These are phyloP conservation scores for Apostichopus californicus DNA, from an alignment of 35 echinoderm and acorn worm genomes.

Conservation along the genomic window DNA sequence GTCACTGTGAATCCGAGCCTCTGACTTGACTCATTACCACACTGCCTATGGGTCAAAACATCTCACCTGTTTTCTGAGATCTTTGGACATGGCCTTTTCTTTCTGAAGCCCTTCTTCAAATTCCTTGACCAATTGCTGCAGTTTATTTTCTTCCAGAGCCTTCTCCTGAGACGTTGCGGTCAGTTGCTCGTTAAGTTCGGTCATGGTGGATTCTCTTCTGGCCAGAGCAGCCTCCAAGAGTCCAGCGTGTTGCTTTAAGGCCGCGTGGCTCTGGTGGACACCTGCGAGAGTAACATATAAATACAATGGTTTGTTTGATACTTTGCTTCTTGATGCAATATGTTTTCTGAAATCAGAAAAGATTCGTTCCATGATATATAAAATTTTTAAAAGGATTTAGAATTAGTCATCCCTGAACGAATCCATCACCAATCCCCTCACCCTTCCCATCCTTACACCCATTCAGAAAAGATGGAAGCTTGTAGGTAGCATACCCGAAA, in stretches of 20 bases:
- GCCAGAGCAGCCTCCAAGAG: slow-evolving; percentile 88
- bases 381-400: too few relatives aligned
- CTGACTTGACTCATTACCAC: too few relatives aligned
- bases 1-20: too few relatives aligned
- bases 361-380: too few relatives aligned
- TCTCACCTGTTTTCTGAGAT: slow-evolving; percentile 83
- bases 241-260: slow-evolving; percentile 85
- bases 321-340: too few relatives aligned
- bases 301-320: background rate
- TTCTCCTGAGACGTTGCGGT: slow-evolving; percentile 68
- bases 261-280: slow-evolving; percentile 94
- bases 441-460: too few relatives aligned
- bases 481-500: slow-evolving; percentile 67
- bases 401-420: too few relatives aligned
- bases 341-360: too few relatives aligned
- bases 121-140: slow-evolving; percentile 59
- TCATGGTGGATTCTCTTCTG: slow-evolving; percentile 72
- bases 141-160: slow-evolving; percentile 73
- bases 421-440: too few relatives aligned
- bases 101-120: slow-evolving; percentile 58
- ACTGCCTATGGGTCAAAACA: background rate
- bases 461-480: too few relatives aligned
- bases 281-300: slow-evolving; percentile 39
- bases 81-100: slow-evolving; percentile 71
- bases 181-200: slow-evolving; percentile 73